Conservation (phyloP, 2,888 invertebrate genomes). For the Congeria kusceri region DNA sequence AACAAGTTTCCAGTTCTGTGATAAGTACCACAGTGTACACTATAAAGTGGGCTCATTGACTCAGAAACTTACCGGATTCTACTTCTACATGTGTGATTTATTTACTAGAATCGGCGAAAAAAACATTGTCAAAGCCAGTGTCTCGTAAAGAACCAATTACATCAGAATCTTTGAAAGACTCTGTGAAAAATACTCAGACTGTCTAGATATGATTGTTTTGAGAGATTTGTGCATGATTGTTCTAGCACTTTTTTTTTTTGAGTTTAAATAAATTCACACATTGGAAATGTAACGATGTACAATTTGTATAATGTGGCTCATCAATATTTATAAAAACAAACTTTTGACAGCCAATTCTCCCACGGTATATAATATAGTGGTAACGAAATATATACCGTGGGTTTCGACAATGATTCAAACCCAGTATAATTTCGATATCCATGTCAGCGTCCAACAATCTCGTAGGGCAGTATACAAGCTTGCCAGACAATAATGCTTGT, state of each 20-base stretch:
- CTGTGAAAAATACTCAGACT: constrained; percentile 17
- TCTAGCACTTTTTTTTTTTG: constrained; percentile 31
- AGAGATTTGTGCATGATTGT: constrained; percentile 49
- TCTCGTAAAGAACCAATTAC: constrained; percentile 45
- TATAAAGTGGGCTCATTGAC: constrained; percentile 49
- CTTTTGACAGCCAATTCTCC: no score
- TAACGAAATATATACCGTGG: no score
- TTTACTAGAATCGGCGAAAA: constrained; percentile 45
- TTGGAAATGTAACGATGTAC: constrained; percentile 37
- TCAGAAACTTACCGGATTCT: constrained; percentile 34
- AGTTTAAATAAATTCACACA: constrained; percentile 7
- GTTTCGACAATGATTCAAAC: no score
- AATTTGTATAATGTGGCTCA: no score
- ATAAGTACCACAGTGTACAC: constrained; percentile 24
- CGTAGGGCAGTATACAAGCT: no score
- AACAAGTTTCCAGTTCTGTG: constrained; percentile 22
- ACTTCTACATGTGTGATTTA: constrained; percentile 47
- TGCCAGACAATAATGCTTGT: no score
- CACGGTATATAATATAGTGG: no score
- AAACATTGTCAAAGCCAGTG: constrained; percentile 17
- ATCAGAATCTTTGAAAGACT: constrained; percentile 37
- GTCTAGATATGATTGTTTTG: constrained; percentile 24
- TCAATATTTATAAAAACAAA: no score
- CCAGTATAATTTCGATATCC: no score
- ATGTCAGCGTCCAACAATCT: no score